Base-by-base conservation (phyloP, 2,797 vertebrate species). In the Linurgus olivaceus region DNA sequence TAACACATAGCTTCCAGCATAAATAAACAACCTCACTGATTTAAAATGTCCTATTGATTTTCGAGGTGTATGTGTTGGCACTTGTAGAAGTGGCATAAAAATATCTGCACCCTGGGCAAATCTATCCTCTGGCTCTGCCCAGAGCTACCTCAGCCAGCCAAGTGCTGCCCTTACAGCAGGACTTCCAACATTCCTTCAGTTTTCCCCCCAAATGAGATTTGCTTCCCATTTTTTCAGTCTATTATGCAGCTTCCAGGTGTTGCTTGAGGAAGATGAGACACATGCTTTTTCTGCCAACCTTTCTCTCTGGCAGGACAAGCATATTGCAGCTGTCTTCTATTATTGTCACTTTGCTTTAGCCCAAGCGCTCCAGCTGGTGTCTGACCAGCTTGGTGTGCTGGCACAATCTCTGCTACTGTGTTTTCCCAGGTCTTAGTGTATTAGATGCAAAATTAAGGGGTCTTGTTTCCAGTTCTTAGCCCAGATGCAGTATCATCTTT, bases 11-110 rank as follows among this genome's bases (percentile, higher is more conserved):
- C 66, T 95, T 93, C 79, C 90, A 93, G 79, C 76, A 86, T 45
- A 93, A 94, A 88, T 86, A 91, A 93, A 57, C 86, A 91, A 73
- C 51, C 47, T 92, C 70, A 37, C 61, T 51, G 61, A 58, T 66
- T 83, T 91, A 54, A 91, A 94, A 86, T 40, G 62, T 52, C 44
- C 62, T 74, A 5, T 72, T 90, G 38, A 65, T 90, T 93, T 93
- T 89, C 1, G 9, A 88, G 70, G 50, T 65, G 42, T 78, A 10
- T 58, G 28, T 40, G 19, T 62, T 93, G 85, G 93, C 88, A 18
- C 38, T 82, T 75, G 33, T 31, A 62, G 19, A 31, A 62, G 38
- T 31, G 38, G 19, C 59, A 62, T 62, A 62, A 42, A 80, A 80
- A 33, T 90, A 68, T 24, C 58, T 88, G 45, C 28, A 45, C 47